Evolutionary conservation across 2,113 vertebrate species (phyloP).

Genomic region (Etia nguti): DNA sequence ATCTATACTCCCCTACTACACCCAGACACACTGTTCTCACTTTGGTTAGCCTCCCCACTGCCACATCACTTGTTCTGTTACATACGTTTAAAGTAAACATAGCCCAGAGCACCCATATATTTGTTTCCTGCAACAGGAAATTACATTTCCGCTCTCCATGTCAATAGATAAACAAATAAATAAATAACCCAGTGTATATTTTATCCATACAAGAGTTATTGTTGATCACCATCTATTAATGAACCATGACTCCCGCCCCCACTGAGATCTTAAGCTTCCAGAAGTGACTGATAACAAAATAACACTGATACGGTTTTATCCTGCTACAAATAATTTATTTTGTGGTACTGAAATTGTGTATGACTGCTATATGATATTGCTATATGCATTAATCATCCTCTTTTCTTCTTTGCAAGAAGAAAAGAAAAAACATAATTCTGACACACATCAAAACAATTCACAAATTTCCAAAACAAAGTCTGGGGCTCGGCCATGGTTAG

Average conservation of each 20-base stretch:
- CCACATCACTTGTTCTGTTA: background rate
- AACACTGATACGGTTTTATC: background rate
- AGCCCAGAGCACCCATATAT: background rate
- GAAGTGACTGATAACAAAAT: background rate
- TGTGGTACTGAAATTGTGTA: background rate
- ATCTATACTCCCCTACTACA: background rate
- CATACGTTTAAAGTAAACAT: background rate
- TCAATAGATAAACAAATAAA: background rate
- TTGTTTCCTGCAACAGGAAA: background rate
- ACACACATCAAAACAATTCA: background rate
- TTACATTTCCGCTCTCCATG: background rate
- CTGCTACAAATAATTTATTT: background rate
- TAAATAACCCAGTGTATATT: background rate
- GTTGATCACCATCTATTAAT: background rate
- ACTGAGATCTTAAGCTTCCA: background rate
- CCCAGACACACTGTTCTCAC: background rate
- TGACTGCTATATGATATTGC: background rate
- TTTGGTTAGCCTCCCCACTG: background rate
- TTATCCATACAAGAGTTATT: background rate
- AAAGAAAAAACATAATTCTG: background rate
- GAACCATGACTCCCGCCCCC: background rate
- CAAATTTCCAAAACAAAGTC: background rate
- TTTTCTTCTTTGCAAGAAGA: background rate
- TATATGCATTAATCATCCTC: background rate
- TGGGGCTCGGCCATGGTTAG: background rate